Base-by-base conservation (phyloP, 2,888 invertebrate genomes). In the Aspidiotus rigidus region DNA sequence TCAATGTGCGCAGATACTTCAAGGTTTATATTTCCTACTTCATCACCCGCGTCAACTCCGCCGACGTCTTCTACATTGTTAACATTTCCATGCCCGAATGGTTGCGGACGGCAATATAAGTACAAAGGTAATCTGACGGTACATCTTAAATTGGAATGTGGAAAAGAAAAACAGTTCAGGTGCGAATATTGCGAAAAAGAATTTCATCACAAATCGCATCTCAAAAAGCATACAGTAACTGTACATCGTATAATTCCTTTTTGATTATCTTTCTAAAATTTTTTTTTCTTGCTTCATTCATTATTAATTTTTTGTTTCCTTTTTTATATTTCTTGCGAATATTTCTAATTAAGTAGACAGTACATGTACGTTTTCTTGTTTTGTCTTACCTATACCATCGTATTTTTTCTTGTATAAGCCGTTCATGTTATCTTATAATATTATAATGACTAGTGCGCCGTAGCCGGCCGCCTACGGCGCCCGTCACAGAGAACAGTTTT, bases 121-220 rank as follows among this genome's bases (percentile, higher is more conserved):
- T 59, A 71, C 67, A 72, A 72, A 64, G 44, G 67, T 44, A 64
- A 63, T 11, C 56, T 73, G 17, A 64, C 49, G 1, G 69, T 64
- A n/a, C 81, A 81, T 75, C 74, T 77, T 69, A 77, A 78, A 66
- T 75, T 79, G 70, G 81, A 81, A 74, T 81, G 81, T 72, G 80
- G 80, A 1, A 62, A 69, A 9, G 42, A 44, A 15, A 62, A 70
- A 39, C 41, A 71, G 44, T 71, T 71, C 17, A 67, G 63, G 53
- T 71, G 71, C 13, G 55, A 55, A 11, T 62, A 66, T 40, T 71
- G 70, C 16, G 54, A 28, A 39, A 71, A 69, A 71, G 55, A 44
- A n/a, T 71, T 54, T 10, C 54, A 42, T n/a, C 44, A 63, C 10
- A 70, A 67, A 62, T 62, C 62, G 7, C 54, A 59, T 53, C 56